These are phyloP conservation scores for Drosophila mimetica DNA, from an alignment of 2,888 invertebrate species.

Conservation along the genomic window DNA sequence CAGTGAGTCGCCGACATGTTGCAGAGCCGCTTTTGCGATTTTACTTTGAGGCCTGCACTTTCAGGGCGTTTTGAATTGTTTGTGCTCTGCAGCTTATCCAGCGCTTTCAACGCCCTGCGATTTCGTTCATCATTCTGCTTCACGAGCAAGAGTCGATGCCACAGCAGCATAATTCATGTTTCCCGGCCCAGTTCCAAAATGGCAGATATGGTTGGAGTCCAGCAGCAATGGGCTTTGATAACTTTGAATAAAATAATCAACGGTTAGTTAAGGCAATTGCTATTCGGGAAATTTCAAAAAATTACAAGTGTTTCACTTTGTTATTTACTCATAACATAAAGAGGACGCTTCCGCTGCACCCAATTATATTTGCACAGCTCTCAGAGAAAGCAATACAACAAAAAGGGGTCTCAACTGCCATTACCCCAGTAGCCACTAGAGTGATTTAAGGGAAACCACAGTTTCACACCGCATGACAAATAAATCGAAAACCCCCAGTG, in stretches of 20 bases:
- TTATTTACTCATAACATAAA: conserved; percentile 65
- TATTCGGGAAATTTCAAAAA: no score
- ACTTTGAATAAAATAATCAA: conserved; percentile 63
- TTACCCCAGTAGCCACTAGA: not conserved
- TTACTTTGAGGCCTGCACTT: conserved; percentile 22
- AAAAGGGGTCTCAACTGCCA: not conserved
- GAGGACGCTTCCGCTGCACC: conserved; percentile 37
- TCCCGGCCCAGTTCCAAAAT: conserved; percentile 75
- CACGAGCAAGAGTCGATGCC: conserved; percentile 18
- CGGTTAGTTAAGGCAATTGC: conserved; percentile 54
- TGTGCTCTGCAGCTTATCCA: conserved; percentile 75
- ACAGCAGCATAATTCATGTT: conserved; percentile 75
- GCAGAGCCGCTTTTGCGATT: conserved; percentile 49
- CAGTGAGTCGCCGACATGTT: conserved; percentile 67
- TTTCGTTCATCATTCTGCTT: conserved; percentile 29
- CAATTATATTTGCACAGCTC: conserved; percentile 54
- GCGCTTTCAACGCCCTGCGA: conserved; percentile 74
- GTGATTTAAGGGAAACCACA: conserved; percentile 5
- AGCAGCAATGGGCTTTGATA: conserved; percentile 50
- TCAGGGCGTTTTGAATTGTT: conserved; percentile 73
- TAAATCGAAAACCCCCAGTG: not conserved
- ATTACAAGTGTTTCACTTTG: no score
- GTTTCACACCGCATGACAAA: conserved; percentile 6
- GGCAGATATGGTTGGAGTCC: conserved; percentile 49
- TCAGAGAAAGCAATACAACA: conserved; percentile 24